Percentiles rank a stretch among this genome's conserved stretches.
phyloP scores from a whole-genome alignment of 2,797 vertebrate genomes.

The Chelon labrosus region DNA sequence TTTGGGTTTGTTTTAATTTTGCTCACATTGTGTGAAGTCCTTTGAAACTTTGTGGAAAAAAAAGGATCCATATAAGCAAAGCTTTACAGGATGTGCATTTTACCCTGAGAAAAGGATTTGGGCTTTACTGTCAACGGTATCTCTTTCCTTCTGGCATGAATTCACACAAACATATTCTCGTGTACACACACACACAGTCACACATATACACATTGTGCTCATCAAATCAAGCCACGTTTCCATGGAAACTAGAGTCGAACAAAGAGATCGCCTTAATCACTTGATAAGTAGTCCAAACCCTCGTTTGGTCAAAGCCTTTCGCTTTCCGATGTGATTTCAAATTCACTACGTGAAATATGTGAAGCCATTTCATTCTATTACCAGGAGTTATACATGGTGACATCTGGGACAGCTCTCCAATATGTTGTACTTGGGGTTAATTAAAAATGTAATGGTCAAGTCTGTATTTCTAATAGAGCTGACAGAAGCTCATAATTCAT shows the following conservation, averaged over 20 bases:
- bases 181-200: conserved; percentile 3
- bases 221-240: conserved; percentile 77
- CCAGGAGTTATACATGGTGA: conserved; percentile 56
- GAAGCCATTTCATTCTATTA: conserved; percentile 67
- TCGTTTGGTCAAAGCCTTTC: conserved; percentile 64
- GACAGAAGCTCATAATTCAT: conserved; percentile 72
- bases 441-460: conserved; percentile 78
- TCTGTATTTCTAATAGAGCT: conserved; percentile 71
- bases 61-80: too few relatives aligned
- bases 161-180: conserved; percentile 13
- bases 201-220: conserved; percentile 50
- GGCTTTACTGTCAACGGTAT: conserved; percentile 49
- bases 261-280: conserved; percentile 79
- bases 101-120: conserved; percentile 27
- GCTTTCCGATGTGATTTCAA: conserved; percentile 64
- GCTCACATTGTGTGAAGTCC: too few relatives aligned
- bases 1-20: too few relatives aligned
- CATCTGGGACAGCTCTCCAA: conserved; percentile 64
- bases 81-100: conserved; percentile 36
- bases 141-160: conserved; percentile 36
- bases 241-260: conserved; percentile 81
- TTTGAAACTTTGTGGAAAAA: too few relatives aligned
- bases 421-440: conserved; percentile 73
- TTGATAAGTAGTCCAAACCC: conserved; percentile 78
- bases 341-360: conserved; percentile 54